Conservation (phyloP, 2,113 vertebrate genomes). For the Leptodactylus fuscus region DNA sequence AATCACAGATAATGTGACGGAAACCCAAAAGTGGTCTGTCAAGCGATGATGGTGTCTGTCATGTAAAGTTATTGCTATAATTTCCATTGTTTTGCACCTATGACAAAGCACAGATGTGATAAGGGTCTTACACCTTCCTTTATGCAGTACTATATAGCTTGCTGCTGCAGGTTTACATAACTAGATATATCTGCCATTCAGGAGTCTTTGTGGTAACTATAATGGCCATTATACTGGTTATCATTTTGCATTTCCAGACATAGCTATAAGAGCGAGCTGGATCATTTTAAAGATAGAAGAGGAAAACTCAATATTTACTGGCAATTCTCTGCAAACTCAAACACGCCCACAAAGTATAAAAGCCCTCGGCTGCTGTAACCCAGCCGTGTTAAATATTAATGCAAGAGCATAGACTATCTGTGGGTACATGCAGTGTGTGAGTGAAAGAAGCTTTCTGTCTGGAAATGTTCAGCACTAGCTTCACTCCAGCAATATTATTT, state of each 20-base stretch:
- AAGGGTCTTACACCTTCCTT: no score
- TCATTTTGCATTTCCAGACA: not conserved
- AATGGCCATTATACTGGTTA: not conserved
- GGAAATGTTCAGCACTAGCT: not conserved
- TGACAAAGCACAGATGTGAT: no score
- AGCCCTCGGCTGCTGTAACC: not conserved
- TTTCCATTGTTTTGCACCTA: no score
- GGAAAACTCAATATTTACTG: not conserved
- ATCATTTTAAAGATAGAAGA: not conserved
- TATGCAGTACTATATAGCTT: no score
- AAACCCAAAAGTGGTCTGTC: no score
- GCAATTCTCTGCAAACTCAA: not conserved
- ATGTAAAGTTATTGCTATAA: no score
- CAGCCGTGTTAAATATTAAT: conserved; percentile 18
- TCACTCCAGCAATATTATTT: not conserved
- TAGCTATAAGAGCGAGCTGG: not conserved
- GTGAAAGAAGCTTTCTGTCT: conserved; percentile 14
- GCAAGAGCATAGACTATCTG: not conserved
- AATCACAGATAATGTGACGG: no score
- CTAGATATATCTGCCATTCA: no score
- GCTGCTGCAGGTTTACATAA: not conserved
- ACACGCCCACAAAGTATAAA: not conserved
- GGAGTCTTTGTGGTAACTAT: not conserved
- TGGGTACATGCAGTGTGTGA: not conserved
- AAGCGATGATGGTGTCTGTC: no score